These are phyloP conservation scores for Polyommatus icarus DNA, from an alignment of 2,888 invertebrate genomes.

Conservation along the genomic window DNA sequence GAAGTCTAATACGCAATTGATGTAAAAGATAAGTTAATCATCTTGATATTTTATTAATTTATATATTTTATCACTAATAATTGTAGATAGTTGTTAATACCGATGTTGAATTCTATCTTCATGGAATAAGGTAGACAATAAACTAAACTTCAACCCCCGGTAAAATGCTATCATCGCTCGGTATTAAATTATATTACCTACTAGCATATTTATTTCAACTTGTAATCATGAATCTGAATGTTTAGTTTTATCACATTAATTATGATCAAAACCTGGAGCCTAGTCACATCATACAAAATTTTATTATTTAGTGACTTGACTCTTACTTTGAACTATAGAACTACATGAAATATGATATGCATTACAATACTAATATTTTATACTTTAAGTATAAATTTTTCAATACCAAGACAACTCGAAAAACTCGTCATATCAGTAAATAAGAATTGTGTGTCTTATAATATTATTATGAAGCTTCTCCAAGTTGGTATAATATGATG, in stretches of 20 bases:
- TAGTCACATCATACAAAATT: neutral
- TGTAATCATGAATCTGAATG: neutral
- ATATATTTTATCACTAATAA: neutral
- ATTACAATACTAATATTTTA: no score
- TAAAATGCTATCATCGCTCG: neutral
- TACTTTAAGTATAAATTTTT: neutral
- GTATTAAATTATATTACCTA: neutral
- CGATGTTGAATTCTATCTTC: neutral
- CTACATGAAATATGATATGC: no score
- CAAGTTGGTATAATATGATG: neutral
- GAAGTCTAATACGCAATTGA: neutral
- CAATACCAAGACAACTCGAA: neutral
- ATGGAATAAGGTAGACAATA: neutral
- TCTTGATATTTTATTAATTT: conserved; percentile 7
- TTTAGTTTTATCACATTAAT: neutral
- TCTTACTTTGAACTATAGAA: neutral
- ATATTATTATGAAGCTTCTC: conserved; percentile 23
- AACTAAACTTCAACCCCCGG: neutral
- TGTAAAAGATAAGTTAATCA: neutral
- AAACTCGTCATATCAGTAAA: conserved; percentile 13
- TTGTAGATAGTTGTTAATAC: neutral
- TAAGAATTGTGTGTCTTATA: conserved; percentile 22
- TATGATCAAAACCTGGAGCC: neutral
- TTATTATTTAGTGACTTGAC: neutral
- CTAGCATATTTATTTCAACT: neutral